Base-by-base conservation (phyloP, 2,888 invertebrate genomes). In the Pandemis corylana region DNA sequence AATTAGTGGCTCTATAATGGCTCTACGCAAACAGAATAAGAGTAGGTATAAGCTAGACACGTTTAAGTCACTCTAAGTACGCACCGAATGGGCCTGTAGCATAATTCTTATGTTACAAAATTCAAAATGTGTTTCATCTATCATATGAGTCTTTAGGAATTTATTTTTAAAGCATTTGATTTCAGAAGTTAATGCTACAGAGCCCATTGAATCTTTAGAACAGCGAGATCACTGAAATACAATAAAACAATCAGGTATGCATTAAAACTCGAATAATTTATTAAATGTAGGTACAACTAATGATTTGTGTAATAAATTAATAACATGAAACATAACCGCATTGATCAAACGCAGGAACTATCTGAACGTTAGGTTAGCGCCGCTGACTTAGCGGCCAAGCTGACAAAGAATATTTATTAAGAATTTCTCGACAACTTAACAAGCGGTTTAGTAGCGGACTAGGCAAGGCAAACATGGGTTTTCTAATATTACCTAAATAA, bases 181-280 rank as follows among this genome's bases (percentile, higher is more conserved):
- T 51, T 7, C 6, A n/a, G 13, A 7, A 13, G 51, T 0, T 5
- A 13, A 7, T 15, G n/a, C n/a, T 5, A n/a, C 4, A n/a, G n/a
- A 13, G 15, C 53, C 15, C 53, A 15, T 53, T 15, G 15, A 15
- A 56, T 56, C 9, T 20, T 15, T 13, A 1, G 1, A 51, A 46
- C 6, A n/a, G 13, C 5, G 51, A 51, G n/a, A 0, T n/a, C n/a
- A 51, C 5, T 9, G 28, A 12, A 20, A 7, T 12, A 5, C 12
- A 12, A 59, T 62, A 7, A 41, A 42, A 42, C 5, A n/a, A 51
- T 51, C 6, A 51, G n/a, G n/a, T 62, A n/a, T 3, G 10, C 3
- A 42, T 13, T 66, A 79, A 82, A 82, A 80, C 81, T 83, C 71
- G 76, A 83, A 85, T 85, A 83, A 84, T 86, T 86, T 86, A 84